Conservation (phyloP, 2,888 invertebrate species). For the Oscheius myriophilus region DNA sequence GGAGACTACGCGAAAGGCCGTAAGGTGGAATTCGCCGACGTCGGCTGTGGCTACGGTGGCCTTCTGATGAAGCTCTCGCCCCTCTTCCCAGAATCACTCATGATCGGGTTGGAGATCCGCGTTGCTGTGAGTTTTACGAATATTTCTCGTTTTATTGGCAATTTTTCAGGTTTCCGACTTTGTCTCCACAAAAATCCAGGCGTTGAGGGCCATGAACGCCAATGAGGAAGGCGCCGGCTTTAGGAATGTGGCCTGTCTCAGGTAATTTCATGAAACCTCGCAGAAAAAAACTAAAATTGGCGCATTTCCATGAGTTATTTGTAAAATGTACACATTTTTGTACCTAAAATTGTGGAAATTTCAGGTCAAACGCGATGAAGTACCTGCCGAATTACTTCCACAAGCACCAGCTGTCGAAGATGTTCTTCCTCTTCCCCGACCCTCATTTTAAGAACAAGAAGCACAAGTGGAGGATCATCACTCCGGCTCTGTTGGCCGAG, state of each 20-base stretch:
- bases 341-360: not conserved
- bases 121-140: constrained; percentile 84
- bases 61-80: constrained; percentile 82
- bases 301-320: not conserved
- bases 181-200: constrained; percentile 91
- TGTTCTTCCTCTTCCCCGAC: constrained; percentile 98
- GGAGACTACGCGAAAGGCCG: constrained; percentile 57
- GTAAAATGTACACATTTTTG: no score
- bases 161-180: constrained; percentile 81
- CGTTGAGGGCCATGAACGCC: constrained; percentile 77
- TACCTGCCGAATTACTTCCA: constrained; percentile 95
- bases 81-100: constrained; percentile 87
- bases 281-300: not conserved
- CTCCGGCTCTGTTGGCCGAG: constrained; percentile 88
- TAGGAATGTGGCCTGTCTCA: constrained; percentile 92
- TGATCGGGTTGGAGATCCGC: constrained; percentile 95
- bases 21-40: constrained; percentile 87
- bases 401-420: constrained; percentile 82
- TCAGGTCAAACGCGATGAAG: constrained; percentile 92
- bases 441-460: constrained; percentile 87
- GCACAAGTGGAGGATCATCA: constrained; percentile 99
- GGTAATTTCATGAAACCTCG: constrained; percentile 74
- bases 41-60: constrained; percentile 77
- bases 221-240: constrained; percentile 73
- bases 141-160: not conserved